Evolutionary conservation across 2,113 vertebrate species (phyloP), one percentile per base, ranked within the genome.

Genomic region (Corythoichthys intestinalis): DNA sequence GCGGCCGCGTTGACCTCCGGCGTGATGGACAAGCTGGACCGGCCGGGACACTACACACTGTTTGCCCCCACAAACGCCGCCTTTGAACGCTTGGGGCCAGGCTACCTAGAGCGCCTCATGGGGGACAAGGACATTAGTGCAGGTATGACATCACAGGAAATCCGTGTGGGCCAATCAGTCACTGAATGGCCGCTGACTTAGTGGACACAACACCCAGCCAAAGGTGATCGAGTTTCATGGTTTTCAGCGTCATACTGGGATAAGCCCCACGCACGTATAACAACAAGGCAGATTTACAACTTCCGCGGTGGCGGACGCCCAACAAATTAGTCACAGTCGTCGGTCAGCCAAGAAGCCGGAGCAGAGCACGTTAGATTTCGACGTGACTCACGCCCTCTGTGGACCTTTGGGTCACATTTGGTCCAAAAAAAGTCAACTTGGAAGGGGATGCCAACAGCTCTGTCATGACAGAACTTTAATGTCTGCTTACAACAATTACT

Each of bases 61-160:
- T 98, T 99, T 84, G 96, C 94, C 74, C 97, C 97, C 38, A 99
- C 95, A 47, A 94, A 98, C 69, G 84, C 91, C 0, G 97, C 97
- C 67, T 97, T 98, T 76, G 84, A 92, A 10, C 94, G 89, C 65
- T 79, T 98, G 76, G 91, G 86, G 57, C 83, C 86, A 6, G 90
- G 83, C 1, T 74, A 94, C 61, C 76, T 97, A 61, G 87, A 96
- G 80, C 90, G 94, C 48, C 92, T 98, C 77, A 90, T 94, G 92
- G 80, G 70, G 8, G 92, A 98, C 80, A 93, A 93, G n/a, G 88
- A 85, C 57, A 89, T 96, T 54, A 91, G 94, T 68, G 84, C 93
- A 93, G 97, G 97, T 97, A 54, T 2, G 5, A 14, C 11, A 4
- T 37, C 56, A 2, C 4, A 4, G 46, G 8, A 11, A 2, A 7